A percentile compares a stretch with the other conserved stretches of the same genome.
Conservation (phyloP, 2,797 vertebrate genomes). For the Epinephelus awoara region DNA sequence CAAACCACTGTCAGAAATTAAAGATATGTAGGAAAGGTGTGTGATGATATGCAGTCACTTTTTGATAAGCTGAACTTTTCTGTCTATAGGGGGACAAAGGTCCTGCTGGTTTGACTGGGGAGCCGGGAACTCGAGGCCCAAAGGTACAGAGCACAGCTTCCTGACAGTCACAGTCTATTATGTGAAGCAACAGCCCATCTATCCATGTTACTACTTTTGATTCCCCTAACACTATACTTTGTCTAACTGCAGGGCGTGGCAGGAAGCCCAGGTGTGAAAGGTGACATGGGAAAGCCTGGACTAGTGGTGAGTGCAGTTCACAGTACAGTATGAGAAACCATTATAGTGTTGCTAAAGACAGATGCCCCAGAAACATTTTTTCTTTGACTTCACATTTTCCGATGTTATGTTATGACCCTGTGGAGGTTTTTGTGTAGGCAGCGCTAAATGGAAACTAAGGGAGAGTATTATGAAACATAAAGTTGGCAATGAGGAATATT, state of each 20-base stretch:
- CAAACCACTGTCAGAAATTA: neutral
- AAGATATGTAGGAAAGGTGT: neutral
- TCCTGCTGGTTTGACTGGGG: conserved; percentile 65
- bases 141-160: conserved; percentile 68
- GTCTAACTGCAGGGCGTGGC: conserved; percentile 76
- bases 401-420: neutral
- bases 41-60: neutral
- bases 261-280: conserved; percentile 83
- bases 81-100: conserved; percentile 78
- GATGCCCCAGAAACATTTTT: neutral
- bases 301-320: conserved; percentile 72
- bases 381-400: neutral
- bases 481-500: too few species aligned
- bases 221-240: conserved; percentile 3
- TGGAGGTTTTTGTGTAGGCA: too few species aligned
- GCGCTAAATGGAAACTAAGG: too few species aligned
- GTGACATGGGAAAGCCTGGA: conserved; percentile 82
- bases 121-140: conserved; percentile 69
- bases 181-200: neutral
- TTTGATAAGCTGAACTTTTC: neutral
- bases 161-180: neutral
- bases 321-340: neutral
- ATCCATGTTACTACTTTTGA: neutral
- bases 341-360: neutral
- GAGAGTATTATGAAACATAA: too few species aligned